These are phyloP conservation scores for Chloropsis cyanopogon DNA, from an alignment of 2,113 vertebrate genomes.

Conservation along the genomic window DNA sequence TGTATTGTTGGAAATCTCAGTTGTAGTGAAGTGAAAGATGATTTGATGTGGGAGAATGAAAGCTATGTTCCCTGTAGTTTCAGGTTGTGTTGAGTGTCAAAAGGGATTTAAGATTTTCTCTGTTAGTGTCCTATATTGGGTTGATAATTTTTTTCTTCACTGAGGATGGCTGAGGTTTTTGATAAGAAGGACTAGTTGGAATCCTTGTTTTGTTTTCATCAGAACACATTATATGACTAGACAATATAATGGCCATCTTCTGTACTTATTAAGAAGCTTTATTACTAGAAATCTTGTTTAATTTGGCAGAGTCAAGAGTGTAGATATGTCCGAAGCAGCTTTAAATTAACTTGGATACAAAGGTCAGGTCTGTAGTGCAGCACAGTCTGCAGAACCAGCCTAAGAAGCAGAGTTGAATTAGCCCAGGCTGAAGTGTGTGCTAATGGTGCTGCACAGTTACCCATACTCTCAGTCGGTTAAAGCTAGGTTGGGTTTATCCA, in stretches of 20 bases:
- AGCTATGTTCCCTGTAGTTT: neutral
- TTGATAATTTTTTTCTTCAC: neutral
- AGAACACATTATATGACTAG: neutral
- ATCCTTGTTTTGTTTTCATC: neutral
- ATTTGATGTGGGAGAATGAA: constrained; percentile 45
- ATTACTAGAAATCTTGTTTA: neutral
- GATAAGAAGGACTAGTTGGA: neutral
- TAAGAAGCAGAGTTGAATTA: neutral
- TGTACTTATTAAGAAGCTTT: neutral
- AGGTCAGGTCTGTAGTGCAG: neutral
- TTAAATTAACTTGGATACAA: neutral
- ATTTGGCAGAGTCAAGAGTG: neutral
- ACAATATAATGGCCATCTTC: neutral
- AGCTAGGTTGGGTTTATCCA: neutral
- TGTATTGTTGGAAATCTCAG: constrained; percentile 10
- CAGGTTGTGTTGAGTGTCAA: neutral
- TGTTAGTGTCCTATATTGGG: neutral
- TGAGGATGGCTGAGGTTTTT: neutral
- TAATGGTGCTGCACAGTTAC: neutral
- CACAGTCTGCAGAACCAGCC: neutral
- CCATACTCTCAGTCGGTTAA: neutral
- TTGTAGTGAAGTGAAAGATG: constrained; percentile 28
- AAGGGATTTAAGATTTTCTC: constrained; percentile 1
- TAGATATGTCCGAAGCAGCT: neutral
- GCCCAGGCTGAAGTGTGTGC: neutral